Evolutionary conservation across 2,113 vertebrate species (phyloP).

Genomic region (Dasyurus viverrinus): DNA sequence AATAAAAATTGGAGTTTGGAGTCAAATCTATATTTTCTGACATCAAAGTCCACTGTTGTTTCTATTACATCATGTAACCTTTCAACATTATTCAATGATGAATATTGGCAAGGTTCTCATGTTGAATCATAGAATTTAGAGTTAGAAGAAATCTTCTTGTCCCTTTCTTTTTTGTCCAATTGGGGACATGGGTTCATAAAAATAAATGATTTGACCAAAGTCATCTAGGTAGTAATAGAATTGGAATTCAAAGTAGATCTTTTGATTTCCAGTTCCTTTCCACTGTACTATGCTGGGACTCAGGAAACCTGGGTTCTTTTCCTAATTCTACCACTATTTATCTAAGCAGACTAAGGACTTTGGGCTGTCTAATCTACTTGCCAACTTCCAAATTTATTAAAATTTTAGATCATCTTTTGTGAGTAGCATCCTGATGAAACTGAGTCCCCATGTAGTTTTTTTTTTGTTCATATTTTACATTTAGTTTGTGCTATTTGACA

Average conservation of each 20-base stretch:
- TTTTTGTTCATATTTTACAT: slow-evolving; percentile 32
- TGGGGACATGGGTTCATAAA: not conserved
- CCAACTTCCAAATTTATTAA: slow-evolving; percentile 51
- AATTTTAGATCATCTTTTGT: slow-evolving; percentile 32
- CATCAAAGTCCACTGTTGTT: not conserved
- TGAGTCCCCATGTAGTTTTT: not conserved
- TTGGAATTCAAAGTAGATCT: not conserved
- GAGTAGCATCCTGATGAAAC: not conserved
- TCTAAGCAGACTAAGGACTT: not conserved
- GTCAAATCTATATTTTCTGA: not conserved
- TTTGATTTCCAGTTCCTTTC: not conserved
- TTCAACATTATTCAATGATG: not conserved
- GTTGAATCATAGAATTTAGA: not conserved
- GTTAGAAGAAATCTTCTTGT: not conserved
- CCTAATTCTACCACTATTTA: not conserved
- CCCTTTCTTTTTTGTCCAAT: not conserved
- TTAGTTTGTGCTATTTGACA: slow-evolving; percentile 44
- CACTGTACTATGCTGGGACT: not conserved
- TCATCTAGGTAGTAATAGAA: not conserved
- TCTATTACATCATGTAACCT: not conserved
- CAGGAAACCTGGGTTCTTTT: not conserved
- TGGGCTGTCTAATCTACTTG: slow-evolving; percentile 15
- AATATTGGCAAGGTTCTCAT: not conserved
- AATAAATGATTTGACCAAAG: not conserved
- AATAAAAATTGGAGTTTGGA: not conserved